Base-by-base conservation (phyloP, 2,797 vertebrate species). In the Cuculus canorus region DNA sequence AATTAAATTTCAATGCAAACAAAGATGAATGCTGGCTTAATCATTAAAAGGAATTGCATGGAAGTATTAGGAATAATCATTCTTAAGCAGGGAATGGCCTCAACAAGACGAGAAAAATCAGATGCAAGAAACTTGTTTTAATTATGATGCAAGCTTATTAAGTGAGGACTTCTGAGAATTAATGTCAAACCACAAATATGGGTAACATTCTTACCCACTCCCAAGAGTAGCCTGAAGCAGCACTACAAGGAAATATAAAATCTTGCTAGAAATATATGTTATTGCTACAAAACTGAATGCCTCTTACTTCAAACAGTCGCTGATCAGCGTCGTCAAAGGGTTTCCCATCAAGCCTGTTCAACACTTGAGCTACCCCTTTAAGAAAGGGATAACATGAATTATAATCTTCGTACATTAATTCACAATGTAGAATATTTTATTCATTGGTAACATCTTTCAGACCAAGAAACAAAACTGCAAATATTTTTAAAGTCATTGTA, bases 251-350 rank as follows among this genome's bases (percentile, higher is more conserved):
- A 91, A 95, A 82, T 70, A 93, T 7, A 18, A 84, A 88, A 75
- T 64, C 23, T 59, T 69, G 53, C 13, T 81, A 45, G 50, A 85
- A 69, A 90, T n/a, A 7, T 50, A 50, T 27, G 35, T 39, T 68
- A 81, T 25, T 87, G 59, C 47, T 96, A 66, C 52, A 61, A 91
- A 88, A 63, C 2, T 47, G 45, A 90, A 76, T n/a, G 45, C 7
- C 65, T 94, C 97, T 98, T 98, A 99, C 99, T 98, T 99, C 99
- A 97, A 99, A 99, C 54, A 99, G 98, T 93, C 99, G 98, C 96
- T 99, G 99, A 97, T 99, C 99, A 45, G 99, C 99, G 65, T 99
- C 99, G 25, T 99, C 98, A 85, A 99, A 99, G 17, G 99, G 99
- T 96, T 99, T 99, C 73, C 99, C 99, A 94, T 99, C 99, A 7